Evolutionary conservation across 2,113 vertebrate species (phyloP).

Genomic region (Hepsetus odoe): DNA sequence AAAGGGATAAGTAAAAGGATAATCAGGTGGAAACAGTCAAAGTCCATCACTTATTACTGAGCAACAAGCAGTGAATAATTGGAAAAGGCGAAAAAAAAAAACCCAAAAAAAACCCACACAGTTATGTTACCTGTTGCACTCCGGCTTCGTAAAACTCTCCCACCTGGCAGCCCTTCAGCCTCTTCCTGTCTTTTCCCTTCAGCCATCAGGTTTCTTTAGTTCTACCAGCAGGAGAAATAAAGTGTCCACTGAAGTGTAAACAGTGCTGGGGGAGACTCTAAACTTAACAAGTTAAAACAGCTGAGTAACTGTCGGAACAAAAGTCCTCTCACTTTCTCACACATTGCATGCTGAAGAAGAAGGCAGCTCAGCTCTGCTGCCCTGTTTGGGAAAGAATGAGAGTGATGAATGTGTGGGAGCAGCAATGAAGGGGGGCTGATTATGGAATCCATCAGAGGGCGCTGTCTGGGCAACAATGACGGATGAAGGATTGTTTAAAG

Average conservation of each 20-base stretch:
- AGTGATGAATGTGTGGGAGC: neutral
- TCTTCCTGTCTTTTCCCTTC: conserved; percentile 83
- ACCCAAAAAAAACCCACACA: neutral
- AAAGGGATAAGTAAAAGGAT: no score
- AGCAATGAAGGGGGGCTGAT: neutral
- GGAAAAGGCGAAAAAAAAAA: neutral
- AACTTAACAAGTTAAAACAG: neutral
- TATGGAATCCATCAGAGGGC: neutral
- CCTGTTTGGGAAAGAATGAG: neutral
- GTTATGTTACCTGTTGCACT: conserved; percentile 76
- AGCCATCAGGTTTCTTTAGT: conserved; percentile 75
- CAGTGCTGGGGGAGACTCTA: neutral
- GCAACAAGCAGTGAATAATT: neutral
- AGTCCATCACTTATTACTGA: no score
- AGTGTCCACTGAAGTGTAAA: neutral
- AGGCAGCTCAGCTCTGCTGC: neutral
- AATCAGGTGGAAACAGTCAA: no score
- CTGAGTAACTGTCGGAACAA: neutral
- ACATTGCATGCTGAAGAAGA: neutral
- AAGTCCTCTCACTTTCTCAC: neutral
- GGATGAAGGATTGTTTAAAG: neutral
- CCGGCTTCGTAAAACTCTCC: conserved; percentile 74
- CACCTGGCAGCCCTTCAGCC: conserved; percentile 76
- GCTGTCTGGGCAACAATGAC: neutral
- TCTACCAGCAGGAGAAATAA: neutral